Evolutionary conservation across 2,888 invertebrate genomes (phyloP).

Genomic region (Microctonus hyperodae): DNA sequence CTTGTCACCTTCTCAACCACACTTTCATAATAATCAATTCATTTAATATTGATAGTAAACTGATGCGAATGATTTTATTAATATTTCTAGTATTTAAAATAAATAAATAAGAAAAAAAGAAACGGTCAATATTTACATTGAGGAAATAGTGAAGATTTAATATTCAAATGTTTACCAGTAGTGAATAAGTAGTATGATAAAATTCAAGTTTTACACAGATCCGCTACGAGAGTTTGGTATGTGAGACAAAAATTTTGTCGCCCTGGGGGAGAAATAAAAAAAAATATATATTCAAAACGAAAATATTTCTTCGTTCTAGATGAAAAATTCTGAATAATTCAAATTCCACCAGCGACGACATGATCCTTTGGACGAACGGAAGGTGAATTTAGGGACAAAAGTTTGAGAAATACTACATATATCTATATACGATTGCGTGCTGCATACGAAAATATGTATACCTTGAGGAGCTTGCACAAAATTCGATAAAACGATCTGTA

Average conservation of each 20-base stretch:
- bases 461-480: conserved; percentile 21
- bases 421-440: conserved; percentile 19
- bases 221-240: neutral
- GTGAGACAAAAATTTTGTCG: neutral
- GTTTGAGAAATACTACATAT: conserved; percentile 2
- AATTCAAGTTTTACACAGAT: neutral
- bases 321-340: conserved; percentile 29
- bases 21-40: no score
- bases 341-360: conserved; percentile 20
- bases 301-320: conserved; percentile 17
- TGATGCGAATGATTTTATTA: no score
- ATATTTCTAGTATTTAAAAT: no score
- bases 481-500: conserved; percentile 33
- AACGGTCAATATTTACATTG: neutral
- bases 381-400: neutral
- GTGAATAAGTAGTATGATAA: neutral
- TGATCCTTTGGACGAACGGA: conserved; percentile 3
- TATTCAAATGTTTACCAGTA: neutral
- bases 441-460: conserved; percentile 32
- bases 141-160: neutral
- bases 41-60: no score
- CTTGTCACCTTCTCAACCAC: no score
- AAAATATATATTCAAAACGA: neutral
- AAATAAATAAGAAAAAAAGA: neutral
- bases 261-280: neutral